These are phyloP conservation scores for Batillaria attramentaria DNA, from an alignment of 1,140 invertebrate genomes.

Conservation along the genomic window DNA sequence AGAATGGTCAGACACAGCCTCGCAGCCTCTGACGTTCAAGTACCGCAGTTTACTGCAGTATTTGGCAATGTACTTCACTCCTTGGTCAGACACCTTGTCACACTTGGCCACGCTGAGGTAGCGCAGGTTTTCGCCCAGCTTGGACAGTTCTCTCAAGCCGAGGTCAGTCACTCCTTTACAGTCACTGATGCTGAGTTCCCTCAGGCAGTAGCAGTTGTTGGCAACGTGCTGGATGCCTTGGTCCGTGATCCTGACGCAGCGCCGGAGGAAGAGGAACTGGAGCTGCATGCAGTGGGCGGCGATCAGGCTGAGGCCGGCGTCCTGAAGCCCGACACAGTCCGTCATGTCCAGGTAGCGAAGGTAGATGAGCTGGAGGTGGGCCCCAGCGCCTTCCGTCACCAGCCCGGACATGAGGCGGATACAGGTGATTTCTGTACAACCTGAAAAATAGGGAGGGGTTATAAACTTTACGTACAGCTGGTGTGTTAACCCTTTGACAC, in stretches of 20 bases:
- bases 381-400: slow-evolving; percentile 67
- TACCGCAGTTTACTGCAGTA: slow-evolving; percentile 92
- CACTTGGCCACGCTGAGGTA: slow-evolving; percentile 94
- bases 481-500: too few species aligned
- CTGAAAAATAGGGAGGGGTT: slow-evolving; percentile 69
- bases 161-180: slow-evolving; percentile 92
- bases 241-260: slow-evolving; percentile 78
- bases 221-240: slow-evolving; percentile 78
- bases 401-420: slow-evolving; percentile 74
- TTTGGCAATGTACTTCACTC: slow-evolving; percentile 88
- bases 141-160: slow-evolving; percentile 90
- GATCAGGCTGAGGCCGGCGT: slow-evolving; percentile 85
- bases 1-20: slow-evolving; percentile 91
- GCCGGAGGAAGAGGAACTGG: slow-evolving; percentile 88
- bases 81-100: slow-evolving; percentile 90
- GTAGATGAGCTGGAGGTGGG: slow-evolving; percentile 68
- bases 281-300: slow-evolving; percentile 89
- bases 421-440: slow-evolving; percentile 81
- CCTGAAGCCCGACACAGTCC: slow-evolving; percentile 87
- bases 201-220: slow-evolving; percentile 82
- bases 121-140: slow-evolving; percentile 85
- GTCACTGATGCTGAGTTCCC: slow-evolving; percentile 91
- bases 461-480: too few species aligned
- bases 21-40: slow-evolving; percentile 91
- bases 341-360: slow-evolving; percentile 78